A percentile compares a stretch with the other conserved stretches of the same genome.
phyloP scores from a whole-genome alignment of 2,797 vertebrate species.

The Sciurus carolinensis region DNA sequence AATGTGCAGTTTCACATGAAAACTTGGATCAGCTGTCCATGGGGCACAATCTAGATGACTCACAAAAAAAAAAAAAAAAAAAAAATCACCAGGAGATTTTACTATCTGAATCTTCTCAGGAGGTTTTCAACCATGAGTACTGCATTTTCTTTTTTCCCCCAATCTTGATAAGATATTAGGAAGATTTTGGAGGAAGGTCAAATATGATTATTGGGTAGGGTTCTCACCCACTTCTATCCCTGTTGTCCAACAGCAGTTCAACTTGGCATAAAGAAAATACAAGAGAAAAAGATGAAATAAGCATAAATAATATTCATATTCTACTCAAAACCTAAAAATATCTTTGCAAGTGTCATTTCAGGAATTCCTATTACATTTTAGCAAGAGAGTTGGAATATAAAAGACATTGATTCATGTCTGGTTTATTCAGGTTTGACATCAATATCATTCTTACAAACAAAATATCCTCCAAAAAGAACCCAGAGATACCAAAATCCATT shows the following conservation, averaged over 20 bases:
- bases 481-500: neutral
- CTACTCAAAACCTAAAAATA: neutral
- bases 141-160: too few species aligned
- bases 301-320: neutral
- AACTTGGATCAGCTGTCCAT: neutral
- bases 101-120: neutral
- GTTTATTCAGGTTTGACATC: neutral
- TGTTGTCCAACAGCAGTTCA: neutral
- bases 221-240: neutral
- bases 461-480: neutral
- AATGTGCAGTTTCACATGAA: neutral
- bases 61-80: neutral
- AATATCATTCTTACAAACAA: neutral
- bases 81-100: neutral
- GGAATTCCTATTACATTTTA: neutral
- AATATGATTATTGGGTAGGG: neutral
- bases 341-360: neutral
- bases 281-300: neutral
- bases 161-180: neutral
- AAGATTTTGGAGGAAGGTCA: neutral
- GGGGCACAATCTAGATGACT: too few species aligned
- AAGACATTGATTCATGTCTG: neutral
- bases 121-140: neutral
- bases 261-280: neutral
- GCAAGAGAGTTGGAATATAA: neutral